These are phyloP conservation scores for Pheosia tremula DNA, from an alignment of 2,888 invertebrate genomes.

Conservation along the genomic window DNA sequence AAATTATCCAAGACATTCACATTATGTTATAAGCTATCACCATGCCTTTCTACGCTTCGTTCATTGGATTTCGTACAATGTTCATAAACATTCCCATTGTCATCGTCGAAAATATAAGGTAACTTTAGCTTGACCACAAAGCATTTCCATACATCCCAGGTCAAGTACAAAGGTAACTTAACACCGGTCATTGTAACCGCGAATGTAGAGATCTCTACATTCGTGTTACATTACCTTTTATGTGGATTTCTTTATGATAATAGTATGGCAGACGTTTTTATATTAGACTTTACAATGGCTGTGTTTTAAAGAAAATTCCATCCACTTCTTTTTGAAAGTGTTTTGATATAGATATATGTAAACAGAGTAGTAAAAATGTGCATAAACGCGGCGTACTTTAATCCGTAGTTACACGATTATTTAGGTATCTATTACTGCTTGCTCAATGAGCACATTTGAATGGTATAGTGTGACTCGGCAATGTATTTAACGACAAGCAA, in stretches of 20 bases:
- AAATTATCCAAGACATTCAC: no score
- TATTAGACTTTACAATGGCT: background rate
- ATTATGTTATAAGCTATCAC: no score
- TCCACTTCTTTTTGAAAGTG: no score
- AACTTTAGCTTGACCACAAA: conserved; percentile 11
- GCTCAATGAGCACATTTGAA: no score
- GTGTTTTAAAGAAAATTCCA: background rate
- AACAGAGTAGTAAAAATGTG: no score
- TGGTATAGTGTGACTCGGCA: no score
- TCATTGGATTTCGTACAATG: background rate
- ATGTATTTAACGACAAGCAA: no score
- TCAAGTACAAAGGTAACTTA: conserved; percentile 21
- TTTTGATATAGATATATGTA: no score
- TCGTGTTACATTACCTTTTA: conserved; percentile 25
- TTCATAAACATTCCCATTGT: conserved; percentile 4
- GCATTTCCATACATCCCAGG: conserved; percentile 10
- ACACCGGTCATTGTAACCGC: conserved; percentile 32
- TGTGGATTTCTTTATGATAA: conserved; percentile 2
- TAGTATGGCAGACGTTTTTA: background rate
- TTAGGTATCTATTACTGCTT: no score
- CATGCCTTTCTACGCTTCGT: no score
- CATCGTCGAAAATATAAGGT: conserved; percentile 11
- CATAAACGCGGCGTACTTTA: no score
- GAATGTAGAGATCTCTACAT: conserved; percentile 27
- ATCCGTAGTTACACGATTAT: no score